These are phyloP conservation scores for Pollachius pollachius DNA, from an alignment of 2,113 vertebrate species.

Conservation along the genomic window DNA sequence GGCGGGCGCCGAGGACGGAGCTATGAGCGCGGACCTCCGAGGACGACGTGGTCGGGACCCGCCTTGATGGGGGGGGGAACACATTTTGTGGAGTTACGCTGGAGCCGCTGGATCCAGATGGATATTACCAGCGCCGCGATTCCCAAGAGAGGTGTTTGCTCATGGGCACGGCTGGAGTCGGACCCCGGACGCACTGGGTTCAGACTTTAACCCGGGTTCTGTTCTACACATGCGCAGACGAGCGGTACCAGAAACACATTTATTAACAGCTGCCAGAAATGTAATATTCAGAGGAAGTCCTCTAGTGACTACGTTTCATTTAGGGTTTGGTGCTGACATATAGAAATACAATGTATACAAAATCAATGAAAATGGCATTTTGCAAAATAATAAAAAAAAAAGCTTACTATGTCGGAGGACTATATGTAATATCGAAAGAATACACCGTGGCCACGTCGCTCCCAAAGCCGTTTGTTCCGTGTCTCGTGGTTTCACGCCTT, in stretches of 20 bases:
- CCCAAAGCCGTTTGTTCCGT: no score
- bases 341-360: constrained; percentile 63
- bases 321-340: constrained; percentile 55
- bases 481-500: no score
- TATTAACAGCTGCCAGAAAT: constrained; percentile 74
- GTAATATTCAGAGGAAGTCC: constrained; percentile 59
- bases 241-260: constrained; percentile 63
- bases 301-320: constrained; percentile 62
- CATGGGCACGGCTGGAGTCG: no score
- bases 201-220: no score
- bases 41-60: no score
- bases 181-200: no score
- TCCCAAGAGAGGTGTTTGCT: no score
- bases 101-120: no score
- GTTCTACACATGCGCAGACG: background rate
- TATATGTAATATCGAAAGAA: constrained; percentile 49
- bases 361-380: constrained; percentile 47
- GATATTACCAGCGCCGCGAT: no score
- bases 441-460: constrained; percentile 25
- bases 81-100: no score
- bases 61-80: no score
- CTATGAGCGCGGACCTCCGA: constrained; percentile 43
- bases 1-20: constrained; percentile 59
- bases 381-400: constrained; percentile 52
- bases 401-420: constrained; percentile 50